Base-by-base conservation (phyloP, 2,888 invertebrate species). In the Frankliniella intonsa region DNA sequence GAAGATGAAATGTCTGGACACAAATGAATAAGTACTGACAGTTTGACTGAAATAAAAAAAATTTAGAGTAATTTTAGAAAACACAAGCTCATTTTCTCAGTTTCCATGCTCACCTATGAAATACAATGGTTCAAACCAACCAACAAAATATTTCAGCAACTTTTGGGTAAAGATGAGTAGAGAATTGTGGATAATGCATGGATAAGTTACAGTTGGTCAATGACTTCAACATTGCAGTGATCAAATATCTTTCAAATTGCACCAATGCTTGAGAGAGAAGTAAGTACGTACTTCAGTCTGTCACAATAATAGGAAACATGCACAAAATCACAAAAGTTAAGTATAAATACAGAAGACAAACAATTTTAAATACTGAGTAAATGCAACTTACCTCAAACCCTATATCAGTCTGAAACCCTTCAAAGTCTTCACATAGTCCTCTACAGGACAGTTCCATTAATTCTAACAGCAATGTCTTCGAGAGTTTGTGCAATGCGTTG, bases 11-110 rank as follows among this genome's bases (percentile, higher is more conserved):
- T 76, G 22, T 62, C 62, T 62, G 17, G 62, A 62, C 62, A 76
- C 69, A 76, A 25, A 76, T 69, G n/a, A 11, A 69, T 76, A 76
- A 76, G 69, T 76, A 25, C 69, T 25, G 69, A 76, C 69, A 76
- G n/a, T 25, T 76, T 76, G 69, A 25, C 62, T 62, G 62, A 76
- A 19, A 76, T 76, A 76, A 76, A 76, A 76, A 22, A 76, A 76
- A 76, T 76, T 8, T 22, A 76, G 17, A 5, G 19, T 55, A 55
- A 55, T 25, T 76, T 76, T 76, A 25, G 69, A 76, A 38, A 62
- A 62, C 55, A 55, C 62, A 62, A 62, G 19, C 3, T 62, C 17
- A n/a, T n/a, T n/a, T n/a, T 62, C n/a, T 14, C 19, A 62, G 62
- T 55, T 12, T 62, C 62, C 11, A 14, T 62, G 62, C 19, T 62